phyloP scores from a whole-genome alignment of 1,140 invertebrate species.

The Forficula auricularia region DNA sequence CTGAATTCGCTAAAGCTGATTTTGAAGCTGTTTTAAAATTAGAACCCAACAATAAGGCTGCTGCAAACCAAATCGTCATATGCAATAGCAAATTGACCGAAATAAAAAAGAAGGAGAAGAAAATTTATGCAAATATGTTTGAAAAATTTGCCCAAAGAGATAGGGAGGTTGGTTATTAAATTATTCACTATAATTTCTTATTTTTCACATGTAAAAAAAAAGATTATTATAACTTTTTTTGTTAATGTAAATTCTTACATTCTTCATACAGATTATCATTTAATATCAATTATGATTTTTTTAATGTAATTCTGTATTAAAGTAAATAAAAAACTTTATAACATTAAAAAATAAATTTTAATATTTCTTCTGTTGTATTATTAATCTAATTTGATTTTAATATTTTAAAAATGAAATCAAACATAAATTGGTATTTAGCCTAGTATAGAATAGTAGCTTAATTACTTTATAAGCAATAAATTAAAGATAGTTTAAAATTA shows the following conservation, averaged over 20 bases:
- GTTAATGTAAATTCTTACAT: constrained; percentile 6
- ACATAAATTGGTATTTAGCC: too few relatives aligned
- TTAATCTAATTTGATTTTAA: too few relatives aligned
- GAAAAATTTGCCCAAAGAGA: constrained; percentile 68
- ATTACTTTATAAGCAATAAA: too few relatives aligned
- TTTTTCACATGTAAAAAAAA: neutral
- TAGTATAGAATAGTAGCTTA: too few relatives aligned
- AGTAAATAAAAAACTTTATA: too few relatives aligned
- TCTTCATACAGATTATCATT: constrained; percentile 4
- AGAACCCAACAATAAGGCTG: constrained; percentile 70
- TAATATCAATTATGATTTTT: neutral
- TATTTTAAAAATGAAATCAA: too few relatives aligned
- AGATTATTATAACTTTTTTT: neutral
- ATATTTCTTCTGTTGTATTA: too few relatives aligned
- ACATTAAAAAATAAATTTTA: too few relatives aligned
- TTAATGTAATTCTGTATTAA: constrained; percentile 8
- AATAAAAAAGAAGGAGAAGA: constrained; percentile 64
- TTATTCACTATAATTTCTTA: constrained; percentile 8
- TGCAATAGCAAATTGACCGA: constrained; percentile 60
- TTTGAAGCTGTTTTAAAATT: constrained; percentile 53
- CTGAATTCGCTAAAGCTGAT: constrained; percentile 56
- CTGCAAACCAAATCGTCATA: constrained; percentile 51
- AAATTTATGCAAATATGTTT: constrained; percentile 90
- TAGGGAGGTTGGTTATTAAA: constrained; percentile 51
- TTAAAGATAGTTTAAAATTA: too few relatives aligned